Conservation (phyloP, 2,113 vertebrate species). For the Phalacrocorax aristotelis region DNA sequence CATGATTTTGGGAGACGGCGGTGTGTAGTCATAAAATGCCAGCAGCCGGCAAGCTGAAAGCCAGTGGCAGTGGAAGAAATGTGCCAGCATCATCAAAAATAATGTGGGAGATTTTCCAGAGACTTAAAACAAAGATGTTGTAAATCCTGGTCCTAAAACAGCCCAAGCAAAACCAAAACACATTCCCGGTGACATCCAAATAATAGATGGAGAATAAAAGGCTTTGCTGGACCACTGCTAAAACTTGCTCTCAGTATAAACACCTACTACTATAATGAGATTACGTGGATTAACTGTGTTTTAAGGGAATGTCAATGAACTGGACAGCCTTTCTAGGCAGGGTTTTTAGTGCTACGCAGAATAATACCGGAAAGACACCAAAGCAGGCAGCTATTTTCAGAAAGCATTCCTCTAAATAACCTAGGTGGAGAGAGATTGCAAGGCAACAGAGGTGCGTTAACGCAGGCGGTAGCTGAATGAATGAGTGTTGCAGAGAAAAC, state of each 20-base stretch:
- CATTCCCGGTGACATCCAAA: background rate
- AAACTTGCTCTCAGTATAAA: slow-evolving; percentile 1
- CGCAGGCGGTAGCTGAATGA: background rate
- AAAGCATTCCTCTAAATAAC: background rate
- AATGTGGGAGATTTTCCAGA: background rate
- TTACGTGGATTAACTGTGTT: slow-evolving; percentile 39
- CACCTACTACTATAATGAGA: slow-evolving; percentile 30
- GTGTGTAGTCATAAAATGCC: accelerated
- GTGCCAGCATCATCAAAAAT: accelerated
- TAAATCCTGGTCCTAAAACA: background rate
- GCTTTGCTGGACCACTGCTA: background rate
- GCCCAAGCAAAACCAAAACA: background rate
- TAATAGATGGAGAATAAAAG: background rate
- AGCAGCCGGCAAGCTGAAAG: background rate
- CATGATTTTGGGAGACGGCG: background rate
- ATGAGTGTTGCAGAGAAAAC: background rate
- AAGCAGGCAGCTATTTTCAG: background rate
- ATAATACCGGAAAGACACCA: background rate
- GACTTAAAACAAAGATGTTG: background rate
- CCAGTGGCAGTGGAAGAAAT: background rate
- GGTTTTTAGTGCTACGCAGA: background rate
- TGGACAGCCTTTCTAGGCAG: background rate
- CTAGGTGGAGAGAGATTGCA: background rate
- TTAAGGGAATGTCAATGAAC: background rate
- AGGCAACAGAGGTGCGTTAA: background rate